Evolutionary conservation across 2,113 vertebrate species (phyloP).

Genomic region (Nannospalax galili): DNA sequence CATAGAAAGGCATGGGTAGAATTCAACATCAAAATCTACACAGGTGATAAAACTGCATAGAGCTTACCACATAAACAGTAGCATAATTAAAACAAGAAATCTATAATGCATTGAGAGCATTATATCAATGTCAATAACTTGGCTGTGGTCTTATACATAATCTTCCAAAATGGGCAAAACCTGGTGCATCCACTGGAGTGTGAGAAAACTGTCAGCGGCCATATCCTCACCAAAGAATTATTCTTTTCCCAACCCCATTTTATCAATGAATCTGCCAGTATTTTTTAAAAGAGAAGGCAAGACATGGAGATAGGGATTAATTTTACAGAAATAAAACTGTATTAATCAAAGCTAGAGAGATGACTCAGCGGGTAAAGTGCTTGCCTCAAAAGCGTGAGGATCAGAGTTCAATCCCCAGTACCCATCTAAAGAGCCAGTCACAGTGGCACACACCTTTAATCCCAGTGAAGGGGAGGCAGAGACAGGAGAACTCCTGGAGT

Average conservation of each 20-base stretch:
- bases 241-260: not conserved
- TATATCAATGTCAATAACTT: not conserved
- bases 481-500: not conserved
- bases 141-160: not conserved
- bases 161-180: not conserved
- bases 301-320: not conserved
- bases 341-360: too few relatives aligned
- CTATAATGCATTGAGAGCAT: not conserved
- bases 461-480: not conserved
- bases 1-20: not conserved
- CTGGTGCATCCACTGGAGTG: too few relatives aligned
- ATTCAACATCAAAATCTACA: not conserved
- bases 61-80: not conserved
- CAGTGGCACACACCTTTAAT: not conserved
- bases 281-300: not conserved
- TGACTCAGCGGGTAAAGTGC: not conserved
- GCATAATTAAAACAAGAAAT: not conserved
- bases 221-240: not conserved
- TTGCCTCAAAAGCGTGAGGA: not conserved
- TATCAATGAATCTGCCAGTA: not conserved
- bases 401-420: not conserved
- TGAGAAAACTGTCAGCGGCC: not conserved
- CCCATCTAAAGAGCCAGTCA: too few relatives aligned
- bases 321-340: not conserved
- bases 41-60: constrained; percentile 13